Conservation (phyloP, 2,888 invertebrate genomes). For the Drosophila niveifrons region DNA sequence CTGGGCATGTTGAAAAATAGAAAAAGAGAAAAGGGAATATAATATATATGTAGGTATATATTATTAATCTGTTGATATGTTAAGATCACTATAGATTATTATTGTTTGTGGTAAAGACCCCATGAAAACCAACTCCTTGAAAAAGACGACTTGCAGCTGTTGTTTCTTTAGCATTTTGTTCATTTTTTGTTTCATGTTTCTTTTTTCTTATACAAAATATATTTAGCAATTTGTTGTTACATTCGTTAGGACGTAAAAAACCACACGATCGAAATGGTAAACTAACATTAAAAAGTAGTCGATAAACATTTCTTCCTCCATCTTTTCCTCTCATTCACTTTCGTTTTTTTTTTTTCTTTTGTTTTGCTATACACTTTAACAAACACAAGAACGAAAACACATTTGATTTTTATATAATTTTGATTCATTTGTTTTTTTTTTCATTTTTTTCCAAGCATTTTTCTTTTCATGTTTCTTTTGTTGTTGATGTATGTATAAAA, state of each 20-base stretch:
- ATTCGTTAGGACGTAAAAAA: conserved; percentile 61
- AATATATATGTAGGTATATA: no score
- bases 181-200: neutral
- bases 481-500: conserved; percentile 64
- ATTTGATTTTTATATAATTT: conserved; percentile 32
- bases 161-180: conserved; percentile 8
- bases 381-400: conserved; percentile 28
- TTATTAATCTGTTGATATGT: no score
- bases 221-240: conserved; percentile 59
- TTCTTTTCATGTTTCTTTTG: conserved; percentile 21
- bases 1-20: conserved; percentile 52
- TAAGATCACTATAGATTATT: neutral
- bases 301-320: conserved; percentile 9
- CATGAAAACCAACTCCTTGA: conserved; percentile 1
- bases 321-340: conserved; percentile 3
- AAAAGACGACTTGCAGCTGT: conserved; percentile 23
- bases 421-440: conserved; percentile 22
- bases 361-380: conserved; percentile 28
- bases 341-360: neutral
- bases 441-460: conserved; percentile 25
- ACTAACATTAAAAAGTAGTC: conserved; percentile 53
- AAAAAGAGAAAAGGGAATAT: neutral
- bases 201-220: conserved; percentile 71
- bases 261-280: conserved; percentile 55
- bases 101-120: neutral